These are phyloP conservation scores for Lota lota DNA, from an alignment of 2,113 vertebrate species.

Conservation along the genomic window DNA sequence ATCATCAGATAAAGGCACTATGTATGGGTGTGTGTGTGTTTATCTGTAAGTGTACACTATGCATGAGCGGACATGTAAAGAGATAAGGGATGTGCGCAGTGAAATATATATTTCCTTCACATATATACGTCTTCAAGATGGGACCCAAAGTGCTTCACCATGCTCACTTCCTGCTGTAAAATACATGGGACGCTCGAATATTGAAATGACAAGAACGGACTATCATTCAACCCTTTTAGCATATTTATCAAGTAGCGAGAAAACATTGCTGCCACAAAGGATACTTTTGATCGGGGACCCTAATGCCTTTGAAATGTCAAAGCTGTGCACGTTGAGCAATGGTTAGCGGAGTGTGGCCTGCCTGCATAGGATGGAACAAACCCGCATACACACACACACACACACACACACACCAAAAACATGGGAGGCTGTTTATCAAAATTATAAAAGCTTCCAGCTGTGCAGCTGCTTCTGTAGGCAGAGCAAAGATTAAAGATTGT, in stretches of 20 bases:
- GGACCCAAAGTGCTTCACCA: neutral
- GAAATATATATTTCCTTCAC: conserved; percentile 17
- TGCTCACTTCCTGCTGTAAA: conserved; percentile 28
- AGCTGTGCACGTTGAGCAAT: conserved; percentile 40
- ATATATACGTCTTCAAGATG: conserved; percentile 36
- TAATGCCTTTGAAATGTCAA: conserved; percentile 38
- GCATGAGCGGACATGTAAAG: conserved; percentile 14
- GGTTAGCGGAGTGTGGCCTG: conserved; percentile 28
- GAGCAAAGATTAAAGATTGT: neutral
- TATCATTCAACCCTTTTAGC: conserved; percentile 59
- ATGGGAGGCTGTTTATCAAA: neutral
- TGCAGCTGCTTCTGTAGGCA: neutral
- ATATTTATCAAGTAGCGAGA: conserved; percentile 51
- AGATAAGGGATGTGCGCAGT: neutral
- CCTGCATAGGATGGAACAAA: neutral
- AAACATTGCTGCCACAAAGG: conserved; percentile 29
- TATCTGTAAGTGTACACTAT: conserved; percentile 5
- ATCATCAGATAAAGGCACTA: too few species aligned
- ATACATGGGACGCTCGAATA: conserved; percentile 59
- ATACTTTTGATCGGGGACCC: neutral
- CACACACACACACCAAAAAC: conserved; percentile 2
- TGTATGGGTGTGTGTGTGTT: neutral
- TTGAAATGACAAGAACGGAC: conserved; percentile 60
- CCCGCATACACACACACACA: neutral
- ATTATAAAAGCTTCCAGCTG: neutral